Percentiles rank a stretch among this genome's conserved stretches.
Conservation (phyloP, 2,797 vertebrate genomes). For the Notoglanidium macrostoma region DNA sequence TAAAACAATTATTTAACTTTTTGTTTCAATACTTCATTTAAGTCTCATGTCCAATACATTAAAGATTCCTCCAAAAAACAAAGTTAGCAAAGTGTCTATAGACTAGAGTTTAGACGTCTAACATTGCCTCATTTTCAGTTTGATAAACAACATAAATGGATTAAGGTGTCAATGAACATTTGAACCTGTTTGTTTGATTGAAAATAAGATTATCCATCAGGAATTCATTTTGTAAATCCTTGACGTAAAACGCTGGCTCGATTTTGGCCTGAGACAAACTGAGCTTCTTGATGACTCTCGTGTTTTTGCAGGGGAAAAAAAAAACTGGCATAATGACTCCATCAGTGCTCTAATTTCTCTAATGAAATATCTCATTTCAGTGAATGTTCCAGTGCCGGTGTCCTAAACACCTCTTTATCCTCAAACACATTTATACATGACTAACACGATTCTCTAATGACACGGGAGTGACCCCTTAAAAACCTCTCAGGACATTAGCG, state of each 20-base stretch:
- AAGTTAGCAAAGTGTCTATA: too few species aligned
- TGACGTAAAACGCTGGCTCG: background rate
- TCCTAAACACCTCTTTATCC: constrained; percentile 29
- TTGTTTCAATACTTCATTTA: too few species aligned
- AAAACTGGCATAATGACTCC: background rate
- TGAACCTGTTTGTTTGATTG: background rate
- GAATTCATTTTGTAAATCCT: background rate
- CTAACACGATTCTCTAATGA: constrained; percentile 39
- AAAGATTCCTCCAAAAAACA: too few species aligned
- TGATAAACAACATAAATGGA: background rate
- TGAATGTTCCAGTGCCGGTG: background rate
- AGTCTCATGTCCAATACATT: background rate
- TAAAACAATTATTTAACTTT: background rate
- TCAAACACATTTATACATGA: background rate
- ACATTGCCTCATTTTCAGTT: background rate
- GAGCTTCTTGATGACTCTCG: background rate
- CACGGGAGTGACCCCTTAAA: constrained; percentile 52
- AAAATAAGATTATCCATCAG: background rate
- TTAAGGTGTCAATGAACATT: background rate
- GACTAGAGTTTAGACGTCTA: too few species aligned
- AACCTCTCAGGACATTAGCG: constrained; percentile 46
- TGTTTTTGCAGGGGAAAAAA: background rate
- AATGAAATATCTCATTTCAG: constrained; percentile 30
- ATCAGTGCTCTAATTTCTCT: constrained; percentile 9
- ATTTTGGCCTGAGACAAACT: background rate